Evolutionary conservation across 1,140 invertebrate species (phyloP), one percentile per base, ranked within the genome.

Genomic region (Ptiloglossa arizonensis): DNA sequence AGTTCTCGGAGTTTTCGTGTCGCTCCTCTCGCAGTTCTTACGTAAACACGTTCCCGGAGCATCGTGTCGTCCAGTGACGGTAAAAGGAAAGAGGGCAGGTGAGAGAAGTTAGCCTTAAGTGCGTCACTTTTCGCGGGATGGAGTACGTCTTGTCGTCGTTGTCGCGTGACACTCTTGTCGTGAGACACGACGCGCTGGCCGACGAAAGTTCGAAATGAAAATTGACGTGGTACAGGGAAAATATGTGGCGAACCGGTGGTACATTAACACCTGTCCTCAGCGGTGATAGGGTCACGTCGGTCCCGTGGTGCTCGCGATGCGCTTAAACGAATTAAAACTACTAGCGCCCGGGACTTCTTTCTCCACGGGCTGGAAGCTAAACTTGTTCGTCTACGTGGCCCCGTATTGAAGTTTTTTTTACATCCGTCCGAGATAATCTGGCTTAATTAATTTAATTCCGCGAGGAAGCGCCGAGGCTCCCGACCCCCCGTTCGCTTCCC

Each of bases 251-350:
- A 22, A n/a, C n/a, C 11, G 19, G 66, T 13, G 15, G 41, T 22
- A 56, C 44, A 54, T 56, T 75, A 48, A 57, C 77, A 74, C 71
- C 50, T 63, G 62, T 35, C 63, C 52, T n/a, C 50, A 6, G 6
- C 41, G 13, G 11, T 24, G 60, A 27, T 11, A 15, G 44, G 24
- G 9, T 19, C 11, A 38, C 54, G 66, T 78, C 29, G 35, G 38
- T 19, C 73, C n/a, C 41, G 11, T 27, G 73, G 32, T 69, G 48
- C 27, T 35, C 24, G 19, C 50, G 35, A 57, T 29, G 63, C 22
- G 46, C 73, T 69, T 76, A 69, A 69, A 76, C 66, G 73, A 69
- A 76, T 76, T 76, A 76, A 74, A 76, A 69, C 54, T 76, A 76
- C 41, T 32, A n/a, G 22, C 41, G 41, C 11, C 41, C 17, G 24